Percentiles rank a stretch among this genome's conserved stretches.
Conservation (phyloP, 2,113 vertebrate genomes). For the Sprattus sprattus region DNA sequence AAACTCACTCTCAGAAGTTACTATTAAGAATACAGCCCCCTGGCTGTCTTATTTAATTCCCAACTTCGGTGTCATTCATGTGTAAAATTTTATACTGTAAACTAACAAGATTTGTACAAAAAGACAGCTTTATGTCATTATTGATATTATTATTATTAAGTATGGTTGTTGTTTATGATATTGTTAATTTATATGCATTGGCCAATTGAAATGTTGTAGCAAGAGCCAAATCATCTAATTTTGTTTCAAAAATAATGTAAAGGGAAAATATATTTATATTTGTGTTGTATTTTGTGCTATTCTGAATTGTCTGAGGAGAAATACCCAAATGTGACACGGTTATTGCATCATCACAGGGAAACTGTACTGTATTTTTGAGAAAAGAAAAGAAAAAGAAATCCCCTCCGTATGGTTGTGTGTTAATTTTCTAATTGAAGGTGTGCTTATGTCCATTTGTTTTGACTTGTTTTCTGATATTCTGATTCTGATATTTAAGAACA, state of each 20-base stretch:
- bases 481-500: conserved; percentile 3
- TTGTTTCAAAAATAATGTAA: conserved; percentile 64
- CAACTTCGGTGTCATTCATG: conserved; percentile 32
- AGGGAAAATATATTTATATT: conserved; percentile 76
- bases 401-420: conserved; percentile 19
- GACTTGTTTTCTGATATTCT: too few relatives aligned
- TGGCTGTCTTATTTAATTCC: conserved; percentile 31
- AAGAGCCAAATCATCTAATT: conserved; percentile 66
- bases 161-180: conserved; percentile 69
- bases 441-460: conserved; percentile 21
- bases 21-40: conserved; percentile 38
- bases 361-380: conserved; percentile 39
- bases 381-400: conserved; percentile 15
- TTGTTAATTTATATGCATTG: conserved; percentile 73
- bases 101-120: conserved; percentile 70
- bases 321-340: conserved; percentile 62
- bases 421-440: conserved; percentile 23
- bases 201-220: conserved; percentile 61
- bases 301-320: conserved; percentile 24
- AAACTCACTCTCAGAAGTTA: conserved; percentile 25
- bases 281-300: conserved; percentile 68
- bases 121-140: conserved; percentile 76
- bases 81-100: conserved; percentile 71
- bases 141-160: conserved; percentile 65
- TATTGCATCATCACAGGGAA: conserved; percentile 61